Evolutionary conservation across 1,140 invertebrate genomes (phyloP), one percentile per base, ranked within the genome.

Genomic region (Holcopasites calliopsidis): DNA sequence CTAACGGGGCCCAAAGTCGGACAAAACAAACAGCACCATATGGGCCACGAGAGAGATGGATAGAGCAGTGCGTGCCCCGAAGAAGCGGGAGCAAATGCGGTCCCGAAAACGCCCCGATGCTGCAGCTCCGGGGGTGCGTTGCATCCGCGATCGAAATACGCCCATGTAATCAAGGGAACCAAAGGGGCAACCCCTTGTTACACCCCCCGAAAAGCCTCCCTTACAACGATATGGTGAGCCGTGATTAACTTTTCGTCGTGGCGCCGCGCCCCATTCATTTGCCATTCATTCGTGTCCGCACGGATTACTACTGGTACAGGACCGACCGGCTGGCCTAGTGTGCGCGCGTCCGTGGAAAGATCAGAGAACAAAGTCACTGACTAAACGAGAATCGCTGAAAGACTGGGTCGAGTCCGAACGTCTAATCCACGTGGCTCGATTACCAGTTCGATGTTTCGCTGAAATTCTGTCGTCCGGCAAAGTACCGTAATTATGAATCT

Each of bases 201-300:
- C 87, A 84, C 84, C 84, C 87, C n/a, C 85, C 85, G 83, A 87
- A 89, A 88, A 85, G 85, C 87, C 87, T 88, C 81, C 80, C 66
- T 82, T 79, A 82, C 82, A 80, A 80, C 76, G 82, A 88, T 90
- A 91, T 88, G 87, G 89, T 89, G 90, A 92, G 90, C 89, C 89
- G 89, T 92, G 91, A 92, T 92, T 92, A 92, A 92, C 91, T 92
- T 92, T 92, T 91, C 88, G 88, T 87, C 88, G 87, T 88, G 85
- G 86, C 85, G 85, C 84, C 87, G 88, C 88, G 79, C 90, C 88
- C 89, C 85, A 91, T 91, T 91, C 90, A 91, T 92, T 91, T 91
- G 88, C 89, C 88, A 92, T 91, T 92, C 91, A 92, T 91, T 91
- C 88, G 88, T 83, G 88, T 91, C 88, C 88, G 85, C 89, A 87